A percentile compares a stretch with the other conserved stretches of the same genome.
Evolutionary conservation across 2,797 vertebrate species (phyloP).

Genomic region (Hybognathus amarus): DNA sequence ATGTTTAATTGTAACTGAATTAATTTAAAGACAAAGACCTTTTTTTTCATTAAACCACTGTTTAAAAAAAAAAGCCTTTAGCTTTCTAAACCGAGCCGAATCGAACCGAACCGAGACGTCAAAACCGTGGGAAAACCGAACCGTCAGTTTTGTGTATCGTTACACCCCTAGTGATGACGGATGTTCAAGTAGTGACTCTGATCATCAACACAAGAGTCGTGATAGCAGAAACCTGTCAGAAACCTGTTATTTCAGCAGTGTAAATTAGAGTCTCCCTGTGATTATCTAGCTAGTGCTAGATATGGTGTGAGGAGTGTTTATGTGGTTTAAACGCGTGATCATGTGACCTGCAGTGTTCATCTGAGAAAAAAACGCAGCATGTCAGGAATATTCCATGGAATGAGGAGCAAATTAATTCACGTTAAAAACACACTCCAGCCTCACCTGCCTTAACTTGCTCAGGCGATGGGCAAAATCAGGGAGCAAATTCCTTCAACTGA

Average conservation of each 20-base stretch:
- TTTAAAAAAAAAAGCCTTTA: too few relatives aligned
- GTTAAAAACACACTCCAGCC: conserved; percentile 67
- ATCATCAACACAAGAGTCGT: conserved; percentile 32
- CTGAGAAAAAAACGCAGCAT: background rate
- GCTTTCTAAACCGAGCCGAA: too few relatives aligned
- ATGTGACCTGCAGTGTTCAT: conserved; percentile 19
- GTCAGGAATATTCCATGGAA: conserved; percentile 17
- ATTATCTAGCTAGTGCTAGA: conserved; percentile 29
- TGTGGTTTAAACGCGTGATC: too few relatives aligned
- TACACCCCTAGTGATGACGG: conserved; percentile 39
- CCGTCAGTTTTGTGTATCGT: too few relatives aligned
- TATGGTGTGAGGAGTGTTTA: background rate
- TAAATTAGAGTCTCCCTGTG: conserved; percentile 39
- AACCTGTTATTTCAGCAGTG: conserved; percentile 60
- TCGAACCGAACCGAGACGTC: too few relatives aligned
- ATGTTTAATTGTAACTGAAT: too few relatives aligned
- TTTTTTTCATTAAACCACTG: too few relatives aligned
- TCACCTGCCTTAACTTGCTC: conserved; percentile 77
- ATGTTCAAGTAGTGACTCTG: conserved; percentile 47
- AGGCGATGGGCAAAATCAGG: conserved; percentile 64
- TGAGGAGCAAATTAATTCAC: conserved; percentile 72
- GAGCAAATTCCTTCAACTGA: conserved; percentile 74
- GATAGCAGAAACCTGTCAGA: conserved; percentile 55
- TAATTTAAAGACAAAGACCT: too few relatives aligned
- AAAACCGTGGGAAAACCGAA: too few relatives aligned